Conservation (phyloP, 2,113 vertebrate genomes). For the Empidonax traillii region DNA sequence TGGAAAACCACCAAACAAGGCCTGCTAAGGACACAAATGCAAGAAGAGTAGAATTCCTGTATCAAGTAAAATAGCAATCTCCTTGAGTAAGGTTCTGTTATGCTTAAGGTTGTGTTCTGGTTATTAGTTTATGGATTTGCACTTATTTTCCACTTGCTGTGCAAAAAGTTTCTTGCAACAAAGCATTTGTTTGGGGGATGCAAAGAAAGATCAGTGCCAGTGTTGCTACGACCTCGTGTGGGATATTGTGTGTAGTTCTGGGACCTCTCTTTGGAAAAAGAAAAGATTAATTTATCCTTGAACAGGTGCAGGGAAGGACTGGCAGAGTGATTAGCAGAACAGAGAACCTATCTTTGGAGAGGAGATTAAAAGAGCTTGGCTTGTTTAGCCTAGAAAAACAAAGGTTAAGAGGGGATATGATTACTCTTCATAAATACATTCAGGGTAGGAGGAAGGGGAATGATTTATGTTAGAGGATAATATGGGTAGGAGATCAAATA, state of each 20-base stretch:
- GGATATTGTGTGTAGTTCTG: neutral
- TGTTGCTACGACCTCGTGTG: accelerated
- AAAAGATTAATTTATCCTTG: conserved; percentile 24
- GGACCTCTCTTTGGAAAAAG: neutral
- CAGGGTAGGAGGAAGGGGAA: conserved; percentile 17
- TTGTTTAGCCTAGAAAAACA: conserved; percentile 62
- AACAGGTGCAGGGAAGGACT: conserved; percentile 10
- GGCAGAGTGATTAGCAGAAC: conserved; percentile 38
- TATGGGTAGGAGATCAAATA: neutral
- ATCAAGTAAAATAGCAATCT: neutral
- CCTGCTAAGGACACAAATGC: neutral
- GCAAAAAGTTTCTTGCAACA: neutral
- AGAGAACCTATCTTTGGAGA: conserved; percentile 30
- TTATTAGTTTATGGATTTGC: neutral
- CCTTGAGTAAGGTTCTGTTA: neutral
- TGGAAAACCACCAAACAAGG: neutral
- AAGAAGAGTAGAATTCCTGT: neutral
- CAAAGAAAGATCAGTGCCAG: neutral
- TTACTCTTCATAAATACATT: conserved; percentile 55
- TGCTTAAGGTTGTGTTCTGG: neutral
- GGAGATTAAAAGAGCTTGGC: conserved; percentile 62
- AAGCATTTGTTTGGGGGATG: neutral
- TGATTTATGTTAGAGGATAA: neutral
- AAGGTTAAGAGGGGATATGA: conserved; percentile 65
- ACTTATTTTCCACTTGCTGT: neutral